A percentile compares a stretch with the other conserved stretches of the same genome.
These are phyloP conservation scores for Cetonia aurata DNA, from an alignment of 2,888 invertebrate genomes.

Conservation along the genomic window DNA sequence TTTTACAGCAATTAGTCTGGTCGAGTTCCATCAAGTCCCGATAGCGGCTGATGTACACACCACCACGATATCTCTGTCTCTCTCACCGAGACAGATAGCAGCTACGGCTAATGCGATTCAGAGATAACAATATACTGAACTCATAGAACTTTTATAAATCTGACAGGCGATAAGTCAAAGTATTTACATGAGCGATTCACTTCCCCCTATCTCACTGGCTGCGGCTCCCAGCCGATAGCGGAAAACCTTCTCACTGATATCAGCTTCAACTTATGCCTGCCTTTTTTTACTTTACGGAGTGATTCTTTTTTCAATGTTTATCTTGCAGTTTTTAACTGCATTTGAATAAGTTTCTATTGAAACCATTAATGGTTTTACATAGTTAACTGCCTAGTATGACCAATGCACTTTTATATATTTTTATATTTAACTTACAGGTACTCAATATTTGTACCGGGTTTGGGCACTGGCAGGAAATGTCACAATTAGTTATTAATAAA, in stretches of 20 bases:
- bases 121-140: conserved; percentile 61
- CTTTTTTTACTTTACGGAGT: conserved; percentile 39
- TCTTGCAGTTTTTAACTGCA: conserved; percentile 24
- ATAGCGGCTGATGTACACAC: conserved; percentile 51
- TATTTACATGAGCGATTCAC: conserved; percentile 59
- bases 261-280: conserved; percentile 49
- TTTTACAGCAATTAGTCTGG: conserved; percentile 56
- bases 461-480: too few species aligned
- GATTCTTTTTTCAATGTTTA: conserved; percentile 32
- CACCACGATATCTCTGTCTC: conserved; percentile 52
- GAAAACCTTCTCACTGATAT: conserved; percentile 46
- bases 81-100: conserved; percentile 56
- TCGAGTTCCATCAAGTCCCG: conserved; percentile 54
- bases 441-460: too few species aligned
- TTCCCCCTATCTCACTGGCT: conserved; percentile 52
- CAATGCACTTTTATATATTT: too few species aligned
- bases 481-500: too few species aligned
- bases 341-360: too few species aligned
- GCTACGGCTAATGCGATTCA: conserved; percentile 61
- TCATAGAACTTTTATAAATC: conserved; percentile 61
- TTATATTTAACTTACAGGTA: too few species aligned
- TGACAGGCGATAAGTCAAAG: conserved; percentile 62
- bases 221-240: conserved; percentile 38
- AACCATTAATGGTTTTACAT: too few species aligned
- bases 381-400: too few species aligned